Evolutionary conservation across 2,888 invertebrate genomes (phyloP), one percentile per base, ranked within the genome.

Genomic region (Seira musarum): DNA sequence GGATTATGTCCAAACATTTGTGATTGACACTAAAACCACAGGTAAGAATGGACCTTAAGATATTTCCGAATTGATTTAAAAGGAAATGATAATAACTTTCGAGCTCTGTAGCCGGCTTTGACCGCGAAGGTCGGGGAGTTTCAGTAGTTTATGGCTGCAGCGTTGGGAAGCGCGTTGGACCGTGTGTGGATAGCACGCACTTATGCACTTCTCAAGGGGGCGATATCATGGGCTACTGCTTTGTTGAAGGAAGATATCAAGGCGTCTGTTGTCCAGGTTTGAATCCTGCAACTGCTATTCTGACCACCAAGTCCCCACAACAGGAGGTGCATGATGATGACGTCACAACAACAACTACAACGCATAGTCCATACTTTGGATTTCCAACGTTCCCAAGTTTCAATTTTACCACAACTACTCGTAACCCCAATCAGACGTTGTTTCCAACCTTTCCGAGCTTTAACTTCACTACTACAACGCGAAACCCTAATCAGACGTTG

Each of bases 231-330:
- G 85, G 85, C 1, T 84, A 83, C 46, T 85, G 85, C 60, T 84
- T 82, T 63, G 80, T 77, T 17, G 61, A 79, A 46, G 60, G 74
- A 15, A 19, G 24, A 0, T 84, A 85, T 57, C 64, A 73, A 69
- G 85, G 85, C 49, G 79, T 84, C 13, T 85, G 85, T 21, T 85
- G 85, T 53, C 35, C 64, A 0, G 84, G 82, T 49, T 61, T 85
- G 2, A 76, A 81, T 73, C 81, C 81, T 24, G 81, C 81, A 1
- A 77, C 25, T 40, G 65, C 81, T 35, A 60, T 57, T 6, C 69
- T 77, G 0, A 81, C 81, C 19, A 80, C 74, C 40, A 76, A 60
- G 19, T 19, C 71, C 1, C 15, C 49, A 13, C 6, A 49, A 49
- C 49, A 49, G 2, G 17, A 8, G 6, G 49, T 49, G 2, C 17